These are phyloP conservation scores for Brachionus asplanchnoidis DNA, from an alignment of 1,140 invertebrate genomes.

Conservation along the genomic window DNA sequence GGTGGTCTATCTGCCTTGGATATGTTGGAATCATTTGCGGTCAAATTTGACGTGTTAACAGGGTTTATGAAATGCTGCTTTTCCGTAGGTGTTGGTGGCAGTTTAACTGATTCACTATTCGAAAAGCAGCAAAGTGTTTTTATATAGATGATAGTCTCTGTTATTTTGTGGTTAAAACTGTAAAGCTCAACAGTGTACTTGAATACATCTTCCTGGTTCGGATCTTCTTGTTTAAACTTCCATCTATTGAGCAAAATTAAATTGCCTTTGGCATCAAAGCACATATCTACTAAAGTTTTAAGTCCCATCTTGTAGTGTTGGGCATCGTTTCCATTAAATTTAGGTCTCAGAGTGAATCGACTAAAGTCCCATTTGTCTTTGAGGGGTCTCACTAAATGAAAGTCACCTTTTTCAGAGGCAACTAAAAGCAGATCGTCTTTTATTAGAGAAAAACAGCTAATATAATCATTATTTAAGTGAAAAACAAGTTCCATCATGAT, in stretches of 20 bases:
- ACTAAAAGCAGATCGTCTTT: conserved; percentile 26
- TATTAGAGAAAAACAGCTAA: conserved; percentile 3
- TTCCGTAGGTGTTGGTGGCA: neutral
- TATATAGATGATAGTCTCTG: neutral
- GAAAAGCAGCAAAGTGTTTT: conserved; percentile 3
- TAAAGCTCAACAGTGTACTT: conserved; percentile 18
- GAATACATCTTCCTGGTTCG: neutral
- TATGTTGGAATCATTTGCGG: neutral
- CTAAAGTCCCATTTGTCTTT: conserved; percentile 36
- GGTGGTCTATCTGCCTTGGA: neutral
- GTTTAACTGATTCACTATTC: neutral
- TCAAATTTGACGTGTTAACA: neutral
- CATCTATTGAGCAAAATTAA: conserved; percentile 21
- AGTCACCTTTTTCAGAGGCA: neutral
- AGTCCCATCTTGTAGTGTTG: neutral
- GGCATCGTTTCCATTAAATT: conserved; percentile 5
- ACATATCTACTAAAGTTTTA: conserved; percentile 28
- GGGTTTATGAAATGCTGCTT: neutral
- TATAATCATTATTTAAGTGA: neutral
- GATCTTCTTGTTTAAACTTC: conserved; percentile 14
- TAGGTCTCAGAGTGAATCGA: neutral
- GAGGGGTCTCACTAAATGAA: neutral
- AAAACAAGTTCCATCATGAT: conserved; percentile 7
- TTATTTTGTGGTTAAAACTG: neutral
- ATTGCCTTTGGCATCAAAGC: conserved; percentile 15